Base-by-base conservation (phyloP, 1,140 invertebrate species). In the Hydropsyche tenuis region DNA sequence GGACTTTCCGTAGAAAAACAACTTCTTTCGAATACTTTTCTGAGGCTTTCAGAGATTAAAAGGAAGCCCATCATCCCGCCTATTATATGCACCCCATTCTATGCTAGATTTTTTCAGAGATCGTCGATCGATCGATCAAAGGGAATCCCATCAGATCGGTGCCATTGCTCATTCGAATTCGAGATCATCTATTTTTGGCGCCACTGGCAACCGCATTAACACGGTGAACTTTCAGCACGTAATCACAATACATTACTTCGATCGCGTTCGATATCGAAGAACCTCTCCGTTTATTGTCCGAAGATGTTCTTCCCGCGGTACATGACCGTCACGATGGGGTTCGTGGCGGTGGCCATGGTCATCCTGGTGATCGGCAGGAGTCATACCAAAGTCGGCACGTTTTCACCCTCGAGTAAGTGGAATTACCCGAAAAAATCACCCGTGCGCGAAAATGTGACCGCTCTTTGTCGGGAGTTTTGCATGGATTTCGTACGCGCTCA, bases 111-210 rank as follows among this genome's bases (percentile, higher is more conserved):
- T 37, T 37, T 37, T 37, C 30, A 37, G 30, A 37, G 9, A 37
- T 4, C 22, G 22, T 6, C 20, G 51, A 56, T 56, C 16, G 4
- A 23, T 22, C 30, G 30, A 37, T 4, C 9, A 3, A 22, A 56
- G 4, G 12, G 5, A 25, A 60, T 60, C 23, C 5, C 11, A 25
- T 60, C 18, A 60, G 18, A 60, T 60, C 23, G 23, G 12, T 25
- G 56, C 25, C 56, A 25, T 25, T 25, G 56, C 20, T 60, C 25
- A 25, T 60, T 60, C n/a, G 56, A 60, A 60, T 60, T 60, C 22
- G 56, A 20, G 56, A 60, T 60, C 56, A 25, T 60, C 56, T 60
- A 60, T 60, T 60, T 60, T 60, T 14, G 22, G 51, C 11, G 56
- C 23, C 56, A 60, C 23, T 60, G 56, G 56, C 56, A 60, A 60